These are phyloP conservation scores for Merops nubicus DNA, from an alignment of 2,113 vertebrate species.

Conservation along the genomic window DNA sequence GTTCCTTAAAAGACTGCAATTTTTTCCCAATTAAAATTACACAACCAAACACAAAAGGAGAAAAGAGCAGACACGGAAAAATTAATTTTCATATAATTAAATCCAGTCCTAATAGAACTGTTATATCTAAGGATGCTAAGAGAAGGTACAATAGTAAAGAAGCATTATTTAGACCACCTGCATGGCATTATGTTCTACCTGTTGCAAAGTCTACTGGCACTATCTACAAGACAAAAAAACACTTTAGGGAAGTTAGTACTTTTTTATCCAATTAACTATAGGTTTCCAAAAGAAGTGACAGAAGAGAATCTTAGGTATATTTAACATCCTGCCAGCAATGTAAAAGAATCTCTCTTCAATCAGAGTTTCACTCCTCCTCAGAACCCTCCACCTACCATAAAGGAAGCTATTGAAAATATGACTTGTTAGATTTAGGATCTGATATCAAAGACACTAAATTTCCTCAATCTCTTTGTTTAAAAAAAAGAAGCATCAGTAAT, in stretches of 20 bases:
- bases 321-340: neutral
- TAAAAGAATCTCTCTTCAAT: neutral
- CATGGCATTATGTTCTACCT: neutral
- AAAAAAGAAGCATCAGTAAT: neutral
- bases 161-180: neutral
- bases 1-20: neutral
- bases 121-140: neutral
- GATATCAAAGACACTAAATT: neutral
- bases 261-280: neutral
- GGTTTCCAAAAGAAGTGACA: neutral
- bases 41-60: neutral
- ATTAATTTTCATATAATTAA: neutral
- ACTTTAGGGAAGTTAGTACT: neutral
- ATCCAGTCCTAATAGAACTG: neutral
- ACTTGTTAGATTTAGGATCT: neutral
- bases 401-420: neutral
- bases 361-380: neutral
- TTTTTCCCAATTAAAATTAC: neutral
- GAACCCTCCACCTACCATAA: neutral
- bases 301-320: neutral
- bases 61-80: neutral
- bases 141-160: neutral
- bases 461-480: neutral
- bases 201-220: neutral
- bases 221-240: neutral